Evolutionary conservation across 2,797 vertebrate genomes (phyloP).

Genomic region (Meda fulgida): DNA sequence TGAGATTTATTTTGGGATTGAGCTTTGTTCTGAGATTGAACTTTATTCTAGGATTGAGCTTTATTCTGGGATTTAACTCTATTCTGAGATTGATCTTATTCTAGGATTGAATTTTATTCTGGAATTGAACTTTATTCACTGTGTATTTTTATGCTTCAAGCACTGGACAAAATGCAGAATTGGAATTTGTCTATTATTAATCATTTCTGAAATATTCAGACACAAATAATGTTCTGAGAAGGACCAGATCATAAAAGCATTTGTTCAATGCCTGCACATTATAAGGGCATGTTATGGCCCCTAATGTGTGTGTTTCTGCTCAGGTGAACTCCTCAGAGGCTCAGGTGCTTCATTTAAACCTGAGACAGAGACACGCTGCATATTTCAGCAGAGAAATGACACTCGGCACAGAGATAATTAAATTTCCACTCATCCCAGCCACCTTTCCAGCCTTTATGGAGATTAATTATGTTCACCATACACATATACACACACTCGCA

Average conservation of each 20-base stretch:
- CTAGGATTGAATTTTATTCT: too few species aligned
- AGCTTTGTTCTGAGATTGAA: too few species aligned
- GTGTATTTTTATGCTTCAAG: too few species aligned
- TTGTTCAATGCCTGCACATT: neutral
- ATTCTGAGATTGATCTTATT: too few species aligned
- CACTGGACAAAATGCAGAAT: too few species aligned
- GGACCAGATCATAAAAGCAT: too few species aligned
- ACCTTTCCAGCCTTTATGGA: conserved; percentile 92
- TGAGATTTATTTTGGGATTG: too few species aligned
- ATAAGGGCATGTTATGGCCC: too few species aligned
- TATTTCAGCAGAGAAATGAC: conserved; percentile 82
- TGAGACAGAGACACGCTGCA: conserved; percentile 85
- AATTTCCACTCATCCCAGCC: conserved; percentile 94
- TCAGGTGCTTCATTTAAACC: conserved; percentile 98
- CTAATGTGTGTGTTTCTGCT: neutral
- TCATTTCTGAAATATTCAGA: neutral
- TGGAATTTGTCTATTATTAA: neutral
- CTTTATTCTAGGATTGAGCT: neutral
- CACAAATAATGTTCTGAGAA: neutral
- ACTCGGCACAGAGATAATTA: conserved; percentile 86
- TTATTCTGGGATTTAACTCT: too few species aligned
- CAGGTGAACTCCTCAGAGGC: conserved; percentile 70
- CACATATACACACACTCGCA: conserved; percentile 46
- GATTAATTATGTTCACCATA: conserved; percentile 95
- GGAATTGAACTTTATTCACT: too few species aligned